Base-by-base conservation (phyloP, 2,113 vertebrate species). In the Dolichallabes microphthalmus region DNA sequence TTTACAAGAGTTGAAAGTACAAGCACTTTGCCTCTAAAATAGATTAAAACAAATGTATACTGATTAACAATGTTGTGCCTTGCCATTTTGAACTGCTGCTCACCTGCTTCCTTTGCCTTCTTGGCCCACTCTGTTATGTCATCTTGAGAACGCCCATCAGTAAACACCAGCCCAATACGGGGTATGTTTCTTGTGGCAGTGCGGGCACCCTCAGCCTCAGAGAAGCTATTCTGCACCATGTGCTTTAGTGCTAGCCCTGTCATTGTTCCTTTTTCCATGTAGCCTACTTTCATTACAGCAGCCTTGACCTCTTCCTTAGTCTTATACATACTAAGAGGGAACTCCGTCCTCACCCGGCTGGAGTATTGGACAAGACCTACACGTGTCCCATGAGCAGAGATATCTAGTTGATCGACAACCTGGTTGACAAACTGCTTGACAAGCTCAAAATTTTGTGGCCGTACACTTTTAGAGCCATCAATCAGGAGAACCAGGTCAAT, bases 221-320 rank as follows among this genome's bases (percentile, higher is more conserved):
- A 96, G 94, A 99, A 99, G 88, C 97, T 98, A 92, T 97, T 96
- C 90, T 99, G 96, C 91, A 98, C 92, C 98, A 99, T 96, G 93
- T 99, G 97, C 55, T 97, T 97, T 76, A 99, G 95, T 1, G 98
- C 96, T 88, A 98, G 92, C 3, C 98, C 98, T 0, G 98, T 99
- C 97, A 99, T 99, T 30, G 98, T 99, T 0, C 98, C 98, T n/a
- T 98, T 98, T 92, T 98, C 98, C 97, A 99, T 99, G 93, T 99
- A 99, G 14, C 97, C 94, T 68, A 99, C 93, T 3, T 95, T 96
- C 95, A 95, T 94, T 50, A 99, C 98, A 0, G 98, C 98, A 80
- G 93, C 94, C 91, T 98, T 98, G 94, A 99, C 95, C 88, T 97
- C 98, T 0, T 95, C 96, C 0, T 96, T 95, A 0, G 93, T 96